A percentile compares a stretch with the other conserved stretches of the same genome.
These are phyloP conservation scores for Galerucella pusilla DNA, from an alignment of 2,888 invertebrate species.

Conservation along the genomic window DNA sequence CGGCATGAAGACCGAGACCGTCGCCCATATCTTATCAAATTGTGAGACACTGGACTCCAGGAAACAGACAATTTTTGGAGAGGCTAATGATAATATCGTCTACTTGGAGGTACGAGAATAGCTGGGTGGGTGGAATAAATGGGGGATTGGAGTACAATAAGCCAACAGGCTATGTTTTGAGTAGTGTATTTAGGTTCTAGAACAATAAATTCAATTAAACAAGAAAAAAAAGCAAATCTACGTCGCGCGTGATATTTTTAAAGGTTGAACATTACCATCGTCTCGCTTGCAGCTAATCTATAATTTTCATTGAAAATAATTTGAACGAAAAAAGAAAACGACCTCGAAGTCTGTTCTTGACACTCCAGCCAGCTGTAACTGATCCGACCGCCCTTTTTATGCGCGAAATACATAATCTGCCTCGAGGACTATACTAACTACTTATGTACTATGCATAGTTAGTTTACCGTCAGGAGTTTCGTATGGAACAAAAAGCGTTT, in stretches of 20 bases:
- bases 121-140: too few species aligned
- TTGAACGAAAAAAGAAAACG: neutral
- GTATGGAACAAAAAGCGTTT: slow-evolving; percentile 15
- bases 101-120: too few species aligned
- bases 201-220: neutral
- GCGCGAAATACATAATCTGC: slow-evolving; percentile 19
- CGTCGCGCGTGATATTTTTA: neutral
- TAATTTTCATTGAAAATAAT: slow-evolving; percentile 6
- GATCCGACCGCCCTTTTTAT: slow-evolving; percentile 17
- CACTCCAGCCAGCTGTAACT: slow-evolving; percentile 19
- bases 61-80: too few species aligned
- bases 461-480: slow-evolving; percentile 6
- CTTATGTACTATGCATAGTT: slow-evolving; percentile 3
- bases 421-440: slow-evolving; percentile 13
- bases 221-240: neutral
- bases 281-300: slow-evolving; percentile 5
- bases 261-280: neutral
- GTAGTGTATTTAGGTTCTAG: neutral
- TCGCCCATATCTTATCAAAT: too few species aligned
- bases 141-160: too few species aligned
- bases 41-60: too few species aligned
- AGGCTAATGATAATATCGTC: too few species aligned
- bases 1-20: too few species aligned
- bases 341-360: slow-evolving; percentile 16
- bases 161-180: too few species aligned